Base-by-base conservation (phyloP, 2,888 invertebrate genomes). In the Diabrotica balteata region DNA sequence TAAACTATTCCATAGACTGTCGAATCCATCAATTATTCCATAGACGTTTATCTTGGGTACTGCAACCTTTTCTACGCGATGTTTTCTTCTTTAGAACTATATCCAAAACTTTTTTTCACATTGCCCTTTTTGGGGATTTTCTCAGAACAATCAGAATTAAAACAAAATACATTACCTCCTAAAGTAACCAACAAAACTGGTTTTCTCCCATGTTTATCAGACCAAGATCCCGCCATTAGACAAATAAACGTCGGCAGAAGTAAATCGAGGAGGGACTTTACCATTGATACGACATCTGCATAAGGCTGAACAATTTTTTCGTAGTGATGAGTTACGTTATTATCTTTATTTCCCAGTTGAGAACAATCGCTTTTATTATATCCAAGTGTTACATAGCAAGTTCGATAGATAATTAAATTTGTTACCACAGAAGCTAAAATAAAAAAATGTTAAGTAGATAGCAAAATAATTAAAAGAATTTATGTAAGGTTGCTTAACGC, bases 171-270 rank as follows among this genome's bases (percentile, higher is more conserved):
- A 68, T 66, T 60, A 80, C 79, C 79, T 67, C 77, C 51, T 59
- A 75, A 90, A 71, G 91, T 88, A 74, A 88, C 85, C 5, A 92
- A 80, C 47, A 94, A 78, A 61, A 93, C 84, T 8, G 92, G 91
- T 78, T 91, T 90, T 55, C 93, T 86, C 22, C 94, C 94, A 84
- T 91, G 88, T 71, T 87, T 90, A 79, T 94, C 94, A 59, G 93
- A 93, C 93, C 93, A 94, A 0, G 93, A 91, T 7, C 93, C 94
- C 70, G 93, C 81, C 79, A 93, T 92, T 59, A 93, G 84, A 60
- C 91, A 90, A 8, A 91, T 80, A 54, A 91, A 77, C 0, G 91
- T 90, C 2, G 93, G 91, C 60, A 90, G 85, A 55, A 92, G 82
- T 46, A 89, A 88, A 74, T 91, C 90, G 47, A 92, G 81, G 0